Conservation (phyloP, 2,888 invertebrate species). For the Aproaerema taeniolella region DNA sequence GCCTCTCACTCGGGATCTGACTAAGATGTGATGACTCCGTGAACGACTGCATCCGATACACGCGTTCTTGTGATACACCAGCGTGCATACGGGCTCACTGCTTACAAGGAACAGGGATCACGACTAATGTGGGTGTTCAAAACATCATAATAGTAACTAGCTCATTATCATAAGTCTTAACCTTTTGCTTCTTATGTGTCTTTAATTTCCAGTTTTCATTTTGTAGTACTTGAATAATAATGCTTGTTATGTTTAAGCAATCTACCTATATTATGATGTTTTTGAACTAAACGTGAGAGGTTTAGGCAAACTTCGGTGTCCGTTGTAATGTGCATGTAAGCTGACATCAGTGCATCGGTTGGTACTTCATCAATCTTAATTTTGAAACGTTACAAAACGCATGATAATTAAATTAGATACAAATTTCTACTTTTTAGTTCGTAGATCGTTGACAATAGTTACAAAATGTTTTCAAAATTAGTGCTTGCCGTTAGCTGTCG, state of each 20-base stretch:
- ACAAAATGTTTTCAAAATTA: too few species aligned
- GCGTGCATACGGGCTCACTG: slow-evolving; percentile 70
- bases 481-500: too few species aligned
- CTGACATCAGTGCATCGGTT: slow-evolving; percentile 55
- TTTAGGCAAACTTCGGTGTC: slow-evolving; percentile 44
- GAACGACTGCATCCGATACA: slow-evolving; percentile 53
- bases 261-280: slow-evolving; percentile 35
- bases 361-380: too few species aligned
- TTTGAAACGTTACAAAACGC: too few species aligned
- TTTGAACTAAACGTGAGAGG: slow-evolving; percentile 42
- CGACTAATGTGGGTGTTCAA: slow-evolving; percentile 41
- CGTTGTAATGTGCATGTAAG: slow-evolving; percentile 64
- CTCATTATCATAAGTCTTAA: background rate
- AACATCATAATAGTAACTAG: slow-evolving; percentile 43
- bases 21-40: slow-evolving; percentile 44
- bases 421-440: too few species aligned
- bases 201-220: too few species aligned
- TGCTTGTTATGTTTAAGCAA: background rate
- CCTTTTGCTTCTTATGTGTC: too few species aligned
- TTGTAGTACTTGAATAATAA: too few species aligned
- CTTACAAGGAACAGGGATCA: slow-evolving; percentile 67
- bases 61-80: slow-evolving; percentile 51
- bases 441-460: too few species aligned
- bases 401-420: too few species aligned
- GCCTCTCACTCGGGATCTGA: slow-evolving; percentile 68